These are phyloP conservation scores for Strix occidentalis DNA, from an alignment of 2,797 vertebrate species.

Conservation along the genomic window DNA sequence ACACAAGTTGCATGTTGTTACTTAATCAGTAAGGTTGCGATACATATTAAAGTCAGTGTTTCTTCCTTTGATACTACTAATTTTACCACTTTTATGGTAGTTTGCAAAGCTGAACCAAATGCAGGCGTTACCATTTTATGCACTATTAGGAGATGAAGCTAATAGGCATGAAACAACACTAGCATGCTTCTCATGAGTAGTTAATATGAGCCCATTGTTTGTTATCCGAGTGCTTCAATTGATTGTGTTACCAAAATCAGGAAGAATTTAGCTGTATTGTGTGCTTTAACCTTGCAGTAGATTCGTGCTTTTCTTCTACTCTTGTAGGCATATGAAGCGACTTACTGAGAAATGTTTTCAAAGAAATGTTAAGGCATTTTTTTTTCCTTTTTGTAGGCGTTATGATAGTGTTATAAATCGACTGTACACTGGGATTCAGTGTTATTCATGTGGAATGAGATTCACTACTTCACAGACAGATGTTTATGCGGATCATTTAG, in stretches of 20 bases:
- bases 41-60: background rate
- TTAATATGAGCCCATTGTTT: background rate
- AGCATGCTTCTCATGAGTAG: fast-evolving
- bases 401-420: constrained; percentile 90
- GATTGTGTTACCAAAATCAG: background rate
- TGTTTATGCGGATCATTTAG: constrained; percentile 96
- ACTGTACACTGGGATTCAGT: constrained; percentile 97
- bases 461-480: constrained; percentile 96
- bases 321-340: background rate
- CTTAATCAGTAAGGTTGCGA: background rate
- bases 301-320: background rate
- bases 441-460: constrained; percentile 97
- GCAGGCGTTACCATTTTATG: fast-evolving
- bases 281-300: background rate
- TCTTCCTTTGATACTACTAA: background rate
- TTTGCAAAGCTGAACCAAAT: background rate
- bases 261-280: background rate
- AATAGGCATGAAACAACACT: background rate
- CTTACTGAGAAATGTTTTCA: background rate
- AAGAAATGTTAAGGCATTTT: background rate
- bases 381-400: constrained; percentile 76
- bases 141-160: background rate
- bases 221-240: background rate
- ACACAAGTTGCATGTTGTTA: background rate
- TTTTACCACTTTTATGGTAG: background rate